Conservation (phyloP, 2,888 invertebrate genomes). For the Ochropleura plecta region DNA sequence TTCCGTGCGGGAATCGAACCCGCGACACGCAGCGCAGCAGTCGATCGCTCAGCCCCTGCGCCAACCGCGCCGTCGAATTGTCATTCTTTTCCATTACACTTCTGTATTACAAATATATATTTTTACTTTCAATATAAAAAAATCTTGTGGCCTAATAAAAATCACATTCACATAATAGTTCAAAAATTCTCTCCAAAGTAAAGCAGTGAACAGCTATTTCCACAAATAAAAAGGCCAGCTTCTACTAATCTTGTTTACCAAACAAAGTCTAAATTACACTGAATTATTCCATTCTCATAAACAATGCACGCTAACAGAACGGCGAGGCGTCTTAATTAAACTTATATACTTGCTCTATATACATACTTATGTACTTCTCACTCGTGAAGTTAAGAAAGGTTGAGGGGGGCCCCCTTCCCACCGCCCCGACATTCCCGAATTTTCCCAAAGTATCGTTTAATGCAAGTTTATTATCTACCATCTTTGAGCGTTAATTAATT, state of each 20-base stretch:
- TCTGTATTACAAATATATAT: no score
- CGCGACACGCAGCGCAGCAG: no score
- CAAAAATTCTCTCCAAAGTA: background rate
- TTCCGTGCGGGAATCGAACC: no score
- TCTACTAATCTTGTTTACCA: constrained; percentile 55
- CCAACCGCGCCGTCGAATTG: no score
- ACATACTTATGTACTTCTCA: constrained; percentile 88
- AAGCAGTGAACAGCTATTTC: background rate
- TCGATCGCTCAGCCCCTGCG: no score
- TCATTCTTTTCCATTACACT: no score
- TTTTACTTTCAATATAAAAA: no score
- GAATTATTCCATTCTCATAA: constrained; percentile 84
- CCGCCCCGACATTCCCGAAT: constrained; percentile 81
- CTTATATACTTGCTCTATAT: constrained; percentile 82
- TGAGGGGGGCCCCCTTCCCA: constrained; percentile 76
- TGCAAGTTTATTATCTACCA: constrained; percentile 88
- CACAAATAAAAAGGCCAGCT: constrained; percentile 22
- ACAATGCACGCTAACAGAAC: constrained; percentile 86
- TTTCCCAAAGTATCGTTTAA: constrained; percentile 88
- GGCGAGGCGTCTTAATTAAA: constrained; percentile 86
- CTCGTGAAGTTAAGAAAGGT: constrained; percentile 88
- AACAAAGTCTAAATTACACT: constrained; percentile 77
- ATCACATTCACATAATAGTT: background rate
- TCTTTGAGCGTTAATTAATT: constrained; percentile 86
- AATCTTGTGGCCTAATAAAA: background rate